Evolutionary conservation across 2,113 vertebrate genomes (phyloP), one percentile per base, ranked within the genome.

Genomic region (Melanerpes aurifrons): DNA sequence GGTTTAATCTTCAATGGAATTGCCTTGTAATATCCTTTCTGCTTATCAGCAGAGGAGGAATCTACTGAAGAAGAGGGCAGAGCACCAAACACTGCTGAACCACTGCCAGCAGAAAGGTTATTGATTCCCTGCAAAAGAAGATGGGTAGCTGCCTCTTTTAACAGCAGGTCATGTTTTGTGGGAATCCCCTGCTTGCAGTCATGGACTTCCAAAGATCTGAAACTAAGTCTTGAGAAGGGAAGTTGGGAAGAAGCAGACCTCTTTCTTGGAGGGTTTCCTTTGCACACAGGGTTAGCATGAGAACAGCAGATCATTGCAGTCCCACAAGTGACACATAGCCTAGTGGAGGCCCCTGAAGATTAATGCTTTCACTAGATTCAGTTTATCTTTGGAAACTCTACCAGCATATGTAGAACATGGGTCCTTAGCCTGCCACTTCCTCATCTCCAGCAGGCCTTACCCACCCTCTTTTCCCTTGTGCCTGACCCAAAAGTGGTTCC

Each of bases 341-440:
- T 28, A 26, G 50, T 90, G n/a, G n/a, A 95, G 90, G 70, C 79
- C 79, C 54, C 86, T 82, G 40, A 64, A 88, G 89, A 88, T 83
- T 5, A 50, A 66, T 69, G 80, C 8, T 71, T 72, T 72, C 79
- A 67, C 58, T 40, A 50, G 37, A 50, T 68, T 20, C 31, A 57
- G 25, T 89, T 87, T 89, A 28, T 85, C 76, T 95, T 85, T 78
- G 75, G 82, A 92, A 89, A 59, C 61, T 86, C 35, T 16, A 81
- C 40, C 76, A 86, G 22, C 6, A 20, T 40, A 22, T 32, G 50
- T 28, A 83, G 70, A 54, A 31, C 9, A 2, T 9, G 48, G 35
- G 22, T 18, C 69, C 54, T 58, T 31, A 45, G n/a, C 20, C 50
- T 47, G 69, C 45, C 58, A 21, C 24, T 83, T 87, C 67, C 66